Conservation (phyloP, 2,888 invertebrate genomes). For the Byasa hedistus region DNA sequence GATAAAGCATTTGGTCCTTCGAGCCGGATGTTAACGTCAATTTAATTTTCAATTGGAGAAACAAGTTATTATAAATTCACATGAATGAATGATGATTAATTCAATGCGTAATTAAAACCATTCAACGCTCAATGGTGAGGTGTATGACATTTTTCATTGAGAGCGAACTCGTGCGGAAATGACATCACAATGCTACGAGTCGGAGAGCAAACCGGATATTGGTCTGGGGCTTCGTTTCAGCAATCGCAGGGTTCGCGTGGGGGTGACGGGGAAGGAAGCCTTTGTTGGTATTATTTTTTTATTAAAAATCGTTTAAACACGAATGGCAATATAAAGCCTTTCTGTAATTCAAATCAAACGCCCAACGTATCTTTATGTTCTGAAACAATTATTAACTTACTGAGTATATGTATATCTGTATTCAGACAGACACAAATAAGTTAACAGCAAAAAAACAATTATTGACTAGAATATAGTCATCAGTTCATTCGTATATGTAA, state of each 20-base stretch:
- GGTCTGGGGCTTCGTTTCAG: slow-evolving; percentile 2
- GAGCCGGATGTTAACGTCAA: neutral
- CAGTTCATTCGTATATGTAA: too few relatives aligned
- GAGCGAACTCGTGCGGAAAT: neutral
- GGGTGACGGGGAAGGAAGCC: neutral
- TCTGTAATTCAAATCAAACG: too few relatives aligned
- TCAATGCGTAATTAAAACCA: neutral
- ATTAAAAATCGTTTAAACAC: neutral
- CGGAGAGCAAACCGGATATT: slow-evolving; percentile 9
- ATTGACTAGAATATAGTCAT: too few relatives aligned
- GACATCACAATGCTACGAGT: neutral
- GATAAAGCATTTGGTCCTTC: neutral
- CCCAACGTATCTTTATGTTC: too few relatives aligned
- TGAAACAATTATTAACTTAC: too few relatives aligned
- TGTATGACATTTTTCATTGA: neutral
- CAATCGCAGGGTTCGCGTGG: neutral
- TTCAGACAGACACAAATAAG: too few relatives aligned
- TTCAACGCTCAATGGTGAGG: neutral
- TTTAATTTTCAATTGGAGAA: too few relatives aligned
- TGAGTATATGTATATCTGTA: too few relatives aligned
- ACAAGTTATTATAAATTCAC: too few relatives aligned
- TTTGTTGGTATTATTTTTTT: neutral
- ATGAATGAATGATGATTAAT: neutral
- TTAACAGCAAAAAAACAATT: too few relatives aligned
- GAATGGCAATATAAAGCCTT: too few relatives aligned